Evolutionary conservation across 2,113 vertebrate genomes (phyloP).

Genomic region (Recurvirostra avosetta): DNA sequence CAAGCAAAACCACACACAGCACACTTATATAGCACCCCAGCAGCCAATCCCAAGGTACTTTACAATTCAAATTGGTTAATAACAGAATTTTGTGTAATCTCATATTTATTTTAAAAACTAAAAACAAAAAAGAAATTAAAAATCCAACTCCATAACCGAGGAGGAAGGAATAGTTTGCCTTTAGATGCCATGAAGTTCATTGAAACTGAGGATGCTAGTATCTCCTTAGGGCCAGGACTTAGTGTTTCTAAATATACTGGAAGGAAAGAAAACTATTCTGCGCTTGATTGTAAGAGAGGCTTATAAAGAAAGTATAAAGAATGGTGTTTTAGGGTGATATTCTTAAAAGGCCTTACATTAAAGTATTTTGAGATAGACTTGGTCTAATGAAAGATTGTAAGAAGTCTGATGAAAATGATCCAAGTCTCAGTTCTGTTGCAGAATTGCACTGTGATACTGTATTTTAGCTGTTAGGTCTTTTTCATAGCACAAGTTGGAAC

Average conservation of each 20-base stretch:
- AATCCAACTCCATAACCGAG: not conserved
- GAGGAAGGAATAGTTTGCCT: constrained; percentile 2
- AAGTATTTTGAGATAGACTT: constrained; percentile 11
- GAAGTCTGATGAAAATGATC: not conserved
- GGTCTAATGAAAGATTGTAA: constrained; percentile 1
- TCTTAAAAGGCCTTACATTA: constrained; percentile 30
- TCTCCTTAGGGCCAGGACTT: not conserved
- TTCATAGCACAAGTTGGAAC: constrained; percentile 45
- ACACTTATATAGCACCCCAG: not conserved
- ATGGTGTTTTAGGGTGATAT: not conserved
- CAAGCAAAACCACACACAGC: not conserved
- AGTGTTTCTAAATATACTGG: not conserved
- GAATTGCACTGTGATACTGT: constrained; percentile 47
- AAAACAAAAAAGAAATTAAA: not conserved
- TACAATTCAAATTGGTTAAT: not conserved
- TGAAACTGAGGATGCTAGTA: not conserved
- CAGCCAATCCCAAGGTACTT: not conserved
- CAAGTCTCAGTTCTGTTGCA: constrained; percentile 20
- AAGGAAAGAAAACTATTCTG: not conserved
- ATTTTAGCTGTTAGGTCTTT: constrained; percentile 27
- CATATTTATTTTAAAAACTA: not conserved
- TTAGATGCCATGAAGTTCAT: not conserved
- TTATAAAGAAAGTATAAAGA: not conserved
- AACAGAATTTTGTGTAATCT: not conserved
- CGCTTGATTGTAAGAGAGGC: not conserved